Percentiles rank a stretch among this genome's conserved stretches.
Conservation (phyloP, 2,113 vertebrate genomes). For the Hepsetus odoe region DNA sequence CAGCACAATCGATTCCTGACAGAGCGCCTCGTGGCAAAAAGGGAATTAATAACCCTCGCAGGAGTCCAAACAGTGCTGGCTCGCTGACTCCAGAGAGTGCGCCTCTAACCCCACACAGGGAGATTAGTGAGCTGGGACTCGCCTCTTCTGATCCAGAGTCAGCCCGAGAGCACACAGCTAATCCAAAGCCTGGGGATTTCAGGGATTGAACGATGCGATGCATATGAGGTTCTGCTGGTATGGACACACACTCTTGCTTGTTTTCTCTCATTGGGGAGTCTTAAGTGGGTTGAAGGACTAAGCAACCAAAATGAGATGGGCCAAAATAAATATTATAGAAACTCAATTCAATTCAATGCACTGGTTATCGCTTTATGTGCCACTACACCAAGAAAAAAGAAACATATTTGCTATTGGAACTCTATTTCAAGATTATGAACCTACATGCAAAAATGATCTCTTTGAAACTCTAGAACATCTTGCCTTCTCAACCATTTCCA, state of each 20-base stretch:
- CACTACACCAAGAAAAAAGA: background rate
- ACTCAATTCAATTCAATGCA: background rate
- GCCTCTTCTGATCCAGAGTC: constrained; percentile 51
- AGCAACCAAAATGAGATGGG: background rate
- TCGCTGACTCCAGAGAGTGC: constrained; percentile 49
- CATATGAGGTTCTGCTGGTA: constrained; percentile 26
- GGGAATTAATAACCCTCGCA: constrained; percentile 54
- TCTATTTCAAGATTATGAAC: too few species aligned
- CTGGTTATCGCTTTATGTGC: background rate
- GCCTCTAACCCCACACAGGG: constrained; percentile 48
- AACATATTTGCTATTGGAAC: background rate
- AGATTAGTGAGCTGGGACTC: constrained; percentile 55
- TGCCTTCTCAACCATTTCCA: background rate
- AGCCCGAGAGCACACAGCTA: constrained; percentile 48
- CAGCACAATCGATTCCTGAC: constrained; percentile 51
- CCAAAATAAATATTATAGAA: constrained; percentile 9
- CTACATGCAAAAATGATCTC: background rate
- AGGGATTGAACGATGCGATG: constrained; percentile 47
- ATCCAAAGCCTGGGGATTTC: constrained; percentile 55
- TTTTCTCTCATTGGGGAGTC: constrained; percentile 29
- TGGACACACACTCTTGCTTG: constrained; percentile 6
- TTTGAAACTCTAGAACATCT: background rate
- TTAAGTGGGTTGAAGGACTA: constrained; percentile 6
- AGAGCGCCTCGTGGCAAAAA: constrained; percentile 49
- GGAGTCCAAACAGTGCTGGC: constrained; percentile 47